phyloP scores from a whole-genome alignment of 2,888 invertebrate genomes.

The Galerucella pusilla region DNA sequence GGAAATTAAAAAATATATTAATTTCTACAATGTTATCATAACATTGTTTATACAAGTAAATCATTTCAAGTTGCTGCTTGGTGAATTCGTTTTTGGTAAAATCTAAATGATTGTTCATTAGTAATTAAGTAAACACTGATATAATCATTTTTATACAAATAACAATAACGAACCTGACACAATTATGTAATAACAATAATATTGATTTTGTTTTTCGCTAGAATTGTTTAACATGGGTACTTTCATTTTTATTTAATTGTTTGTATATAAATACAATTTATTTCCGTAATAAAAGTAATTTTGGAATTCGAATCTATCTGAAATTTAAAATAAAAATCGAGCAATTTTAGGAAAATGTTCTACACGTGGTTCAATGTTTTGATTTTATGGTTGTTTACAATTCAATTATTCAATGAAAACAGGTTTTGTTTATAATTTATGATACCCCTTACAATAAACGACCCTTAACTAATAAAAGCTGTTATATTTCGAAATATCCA shows the following conservation, averaged over 20 bases:
- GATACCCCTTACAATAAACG: background rate
- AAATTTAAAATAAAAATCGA: background rate
- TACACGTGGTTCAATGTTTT: slow-evolving; percentile 21
- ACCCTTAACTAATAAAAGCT: background rate
- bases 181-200: slow-evolving; percentile 39
- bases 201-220: slow-evolving; percentile 39
- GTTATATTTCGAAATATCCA: background rate
- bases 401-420: background rate
- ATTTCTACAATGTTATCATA: slow-evolving; percentile 6
- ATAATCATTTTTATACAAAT: slow-evolving; percentile 35
- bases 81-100: slow-evolving; percentile 6
- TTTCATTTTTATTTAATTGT: background rate
- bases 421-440: background rate
- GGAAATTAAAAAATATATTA: background rate
- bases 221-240: background rate
- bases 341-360: slow-evolving; percentile 4
- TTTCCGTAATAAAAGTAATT: background rate
- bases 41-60: slow-evolving; percentile 12
- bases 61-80: background rate
- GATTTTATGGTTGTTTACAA: background rate
- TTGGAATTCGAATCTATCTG: background rate
- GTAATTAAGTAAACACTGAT: slow-evolving; percentile 39
- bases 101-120: slow-evolving; percentile 33
- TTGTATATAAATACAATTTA: too few species aligned
- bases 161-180: slow-evolving; percentile 31